phyloP scores from a whole-genome alignment of 2,113 vertebrate species.

The Trogon melanurus region DNA sequence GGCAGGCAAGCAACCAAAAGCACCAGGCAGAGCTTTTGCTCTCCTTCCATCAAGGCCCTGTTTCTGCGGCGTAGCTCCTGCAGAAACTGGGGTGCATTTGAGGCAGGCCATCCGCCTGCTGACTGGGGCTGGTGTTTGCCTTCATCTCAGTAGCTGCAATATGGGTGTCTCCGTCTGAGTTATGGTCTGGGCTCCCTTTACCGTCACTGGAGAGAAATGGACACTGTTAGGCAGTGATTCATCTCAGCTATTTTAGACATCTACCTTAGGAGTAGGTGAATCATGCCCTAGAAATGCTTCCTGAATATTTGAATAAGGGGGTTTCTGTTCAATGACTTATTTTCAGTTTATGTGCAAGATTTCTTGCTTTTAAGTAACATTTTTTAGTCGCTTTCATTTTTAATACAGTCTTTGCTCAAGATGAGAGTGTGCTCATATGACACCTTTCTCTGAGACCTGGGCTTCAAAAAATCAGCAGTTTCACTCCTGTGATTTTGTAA shows the following conservation, averaged over 20 bases:
- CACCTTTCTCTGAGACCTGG: neutral
- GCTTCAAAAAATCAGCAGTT: slow-evolving; percentile 21
- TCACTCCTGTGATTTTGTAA: neutral
- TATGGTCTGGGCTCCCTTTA: neutral
- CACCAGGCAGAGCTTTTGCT: neutral
- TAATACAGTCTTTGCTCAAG: neutral
- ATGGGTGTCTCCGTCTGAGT: neutral
- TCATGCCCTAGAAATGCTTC: neutral
- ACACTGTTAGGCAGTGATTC: neutral
- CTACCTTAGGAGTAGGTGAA: neutral
- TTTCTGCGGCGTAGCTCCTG: neutral
- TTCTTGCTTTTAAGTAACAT: neutral
- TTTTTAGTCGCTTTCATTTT: neutral
- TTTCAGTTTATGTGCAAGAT: neutral
- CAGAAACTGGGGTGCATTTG: neutral
- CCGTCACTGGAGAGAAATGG: neutral
- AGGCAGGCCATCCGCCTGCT: too few relatives aligned
- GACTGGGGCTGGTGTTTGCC: neutral
- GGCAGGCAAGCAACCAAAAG: neutral
- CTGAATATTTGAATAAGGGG: neutral
- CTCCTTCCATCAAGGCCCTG: neutral
- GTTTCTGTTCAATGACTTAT: neutral
- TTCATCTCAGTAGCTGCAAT: neutral
- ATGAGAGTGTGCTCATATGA: neutral
- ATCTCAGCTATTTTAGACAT: neutral